Evolutionary conservation across 2,113 vertebrate species (phyloP).

Genomic region (Siniperca knerii): DNA sequence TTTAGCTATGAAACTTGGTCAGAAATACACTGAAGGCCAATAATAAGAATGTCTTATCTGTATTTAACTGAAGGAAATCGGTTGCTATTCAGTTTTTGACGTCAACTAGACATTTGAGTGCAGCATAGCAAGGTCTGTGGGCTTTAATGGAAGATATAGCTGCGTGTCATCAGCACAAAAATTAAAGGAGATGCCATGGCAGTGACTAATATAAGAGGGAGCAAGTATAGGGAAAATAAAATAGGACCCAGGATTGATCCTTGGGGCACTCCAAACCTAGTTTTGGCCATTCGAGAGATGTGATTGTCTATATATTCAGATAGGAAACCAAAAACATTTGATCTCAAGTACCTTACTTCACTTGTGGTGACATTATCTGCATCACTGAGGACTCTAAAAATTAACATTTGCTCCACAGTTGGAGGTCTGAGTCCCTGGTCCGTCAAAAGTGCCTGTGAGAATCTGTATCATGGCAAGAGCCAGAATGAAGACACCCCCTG

Average conservation of each 20-base stretch:
- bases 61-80: not conserved
- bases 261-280: not conserved
- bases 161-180: not conserved
- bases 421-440: constrained; percentile 73
- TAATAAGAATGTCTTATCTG: too few relatives aligned
- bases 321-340: not conserved
- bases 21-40: too few relatives aligned
- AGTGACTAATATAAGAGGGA: not conserved
- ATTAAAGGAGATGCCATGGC: not conserved
- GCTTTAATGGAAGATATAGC: not conserved
- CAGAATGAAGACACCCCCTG: constrained; percentile 8
- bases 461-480: constrained; percentile 10
- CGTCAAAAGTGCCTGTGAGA: constrained; percentile 54
- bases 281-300: not conserved
- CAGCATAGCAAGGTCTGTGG: not conserved
- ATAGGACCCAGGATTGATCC: not conserved
- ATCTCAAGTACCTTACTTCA: not conserved
- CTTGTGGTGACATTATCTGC: not conserved
- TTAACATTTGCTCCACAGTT: constrained; percentile 57
- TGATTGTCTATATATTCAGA: not conserved
- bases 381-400: not conserved
- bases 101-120: not conserved
- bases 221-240: not conserved
- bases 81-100: not conserved
- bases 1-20: too few relatives aligned